Base-by-base conservation (phyloP, 2,888 invertebrate species). In the Cataglyphis cursor region DNA sequence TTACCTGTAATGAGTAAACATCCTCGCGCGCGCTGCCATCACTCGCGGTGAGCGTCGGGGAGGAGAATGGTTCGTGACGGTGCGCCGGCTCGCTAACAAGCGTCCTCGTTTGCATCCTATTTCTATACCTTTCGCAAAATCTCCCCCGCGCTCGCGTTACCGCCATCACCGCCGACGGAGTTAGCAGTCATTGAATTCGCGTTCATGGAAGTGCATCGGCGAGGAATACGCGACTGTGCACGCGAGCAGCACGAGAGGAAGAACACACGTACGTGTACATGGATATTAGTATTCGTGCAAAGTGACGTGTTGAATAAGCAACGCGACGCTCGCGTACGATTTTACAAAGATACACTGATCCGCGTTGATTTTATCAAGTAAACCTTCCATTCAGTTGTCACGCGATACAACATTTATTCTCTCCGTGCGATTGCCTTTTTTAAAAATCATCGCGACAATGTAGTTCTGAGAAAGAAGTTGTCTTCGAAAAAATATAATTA, bases 1-100 rank as follows among this genome's bases (percentile, higher is more conserved):
- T 92, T 89, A 83, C 86, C 74, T 38, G 90, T 90, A 91, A 92
- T 88, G 90, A 91, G 90, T 91, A 90, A 91, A 91, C 89, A 91
- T 82, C 74, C 82, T 85, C 38, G 81, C 66, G 57, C 78, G 54
- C 54, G 59, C 70, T 68, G 66, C 64, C 74, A 83, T 82, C 82
- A 65, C 41, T 73, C 78, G 44, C 61, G 82, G 73, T 51, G 76
- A 84, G 78, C 81, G 74, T 64, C 81, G 31, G 81, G 35, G 35
- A 44, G 68, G 65, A 31, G 78, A 66, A 80, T 74, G 81, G 61
- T 81, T 74, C 74, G 41, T 81, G 54, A 76, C 74, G 57, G 21
- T 24, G 18, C 35, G 24, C 41, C 41, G 21, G n/a, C 57, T 62
- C 62, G 66, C 84, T 90, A 90, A 90, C 90, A 90, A 89, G 90